phyloP scores from a whole-genome alignment of 2,113 vertebrate genomes.

The Myiopsitta monachus region DNA sequence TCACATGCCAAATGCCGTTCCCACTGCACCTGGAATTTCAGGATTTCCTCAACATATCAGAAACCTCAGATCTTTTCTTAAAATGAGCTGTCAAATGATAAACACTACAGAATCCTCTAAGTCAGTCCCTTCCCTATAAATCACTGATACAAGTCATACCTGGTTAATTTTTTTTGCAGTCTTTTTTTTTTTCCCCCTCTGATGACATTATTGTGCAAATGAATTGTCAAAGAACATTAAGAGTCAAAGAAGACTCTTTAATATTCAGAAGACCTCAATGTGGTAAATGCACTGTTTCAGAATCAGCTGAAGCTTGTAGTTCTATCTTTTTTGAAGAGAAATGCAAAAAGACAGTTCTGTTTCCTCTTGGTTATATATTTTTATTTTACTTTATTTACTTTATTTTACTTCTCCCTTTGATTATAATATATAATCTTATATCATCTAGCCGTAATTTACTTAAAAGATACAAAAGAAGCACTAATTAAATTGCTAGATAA shows the following conservation, averaged over 20 bases:
- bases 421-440: background rate
- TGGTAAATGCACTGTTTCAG: background rate
- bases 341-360: background rate
- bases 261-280: background rate
- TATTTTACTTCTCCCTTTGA: background rate
- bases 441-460: background rate
- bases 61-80: background rate
- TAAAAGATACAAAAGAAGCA: background rate
- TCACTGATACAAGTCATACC: background rate
- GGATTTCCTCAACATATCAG: background rate
- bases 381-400: background rate
- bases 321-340: background rate
- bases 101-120: background rate
- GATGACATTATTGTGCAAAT: background rate
- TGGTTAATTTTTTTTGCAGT: background rate
- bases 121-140: background rate
- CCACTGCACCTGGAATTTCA: conserved; percentile 39
- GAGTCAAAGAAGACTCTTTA: background rate
- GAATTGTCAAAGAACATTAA: background rate
- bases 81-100: background rate
- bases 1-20: conserved; percentile 15
- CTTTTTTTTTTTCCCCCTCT: background rate
- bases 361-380: background rate
- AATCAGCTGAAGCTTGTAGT: background rate
- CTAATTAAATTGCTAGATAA: background rate